Evolutionary conservation across 2,797 vertebrate species (phyloP).

Genomic region (Acipenser oxyrinchus): DNA sequence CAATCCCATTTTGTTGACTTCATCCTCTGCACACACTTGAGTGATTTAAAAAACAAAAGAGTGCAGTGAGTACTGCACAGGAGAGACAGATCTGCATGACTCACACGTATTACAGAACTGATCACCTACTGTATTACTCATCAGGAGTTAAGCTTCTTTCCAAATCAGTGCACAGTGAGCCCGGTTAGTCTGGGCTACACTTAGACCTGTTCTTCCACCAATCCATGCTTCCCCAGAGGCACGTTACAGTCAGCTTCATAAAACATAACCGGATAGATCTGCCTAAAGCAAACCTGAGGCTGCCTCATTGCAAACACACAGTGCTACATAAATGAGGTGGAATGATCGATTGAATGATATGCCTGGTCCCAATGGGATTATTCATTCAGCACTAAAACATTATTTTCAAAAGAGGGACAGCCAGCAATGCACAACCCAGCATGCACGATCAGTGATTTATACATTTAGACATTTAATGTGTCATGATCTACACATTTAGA

Average conservation of each 20-base stretch:
- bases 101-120: slow-evolving; percentile 53
- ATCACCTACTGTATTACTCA: slow-evolving; percentile 49
- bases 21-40: slow-evolving; percentile 35
- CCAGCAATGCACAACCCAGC: too few species aligned
- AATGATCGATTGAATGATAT: not conserved
- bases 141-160: slow-evolving; percentile 38
- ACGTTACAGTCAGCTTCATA: not conserved
- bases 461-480: too few species aligned
- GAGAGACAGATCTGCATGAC: slow-evolving; percentile 54
- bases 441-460: too few species aligned
- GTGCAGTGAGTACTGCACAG: slow-evolving; percentile 42
- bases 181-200: slow-evolving; percentile 37
- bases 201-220: slow-evolving; percentile 2
- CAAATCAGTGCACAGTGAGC: slow-evolving; percentile 32
- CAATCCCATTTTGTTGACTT: not conserved
- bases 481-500: too few species aligned
- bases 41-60: slow-evolving; percentile 26
- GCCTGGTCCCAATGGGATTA: not conserved
- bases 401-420: not conserved
- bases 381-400: not conserved
- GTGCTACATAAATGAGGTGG: slow-evolving; percentile 12
- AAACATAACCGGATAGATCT: not conserved
- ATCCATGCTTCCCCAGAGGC: not conserved
- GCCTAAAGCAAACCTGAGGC: not conserved
- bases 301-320: not conserved